Conservation (phyloP, 2,797 vertebrate genomes). For the Bothrops alternatus region DNA sequence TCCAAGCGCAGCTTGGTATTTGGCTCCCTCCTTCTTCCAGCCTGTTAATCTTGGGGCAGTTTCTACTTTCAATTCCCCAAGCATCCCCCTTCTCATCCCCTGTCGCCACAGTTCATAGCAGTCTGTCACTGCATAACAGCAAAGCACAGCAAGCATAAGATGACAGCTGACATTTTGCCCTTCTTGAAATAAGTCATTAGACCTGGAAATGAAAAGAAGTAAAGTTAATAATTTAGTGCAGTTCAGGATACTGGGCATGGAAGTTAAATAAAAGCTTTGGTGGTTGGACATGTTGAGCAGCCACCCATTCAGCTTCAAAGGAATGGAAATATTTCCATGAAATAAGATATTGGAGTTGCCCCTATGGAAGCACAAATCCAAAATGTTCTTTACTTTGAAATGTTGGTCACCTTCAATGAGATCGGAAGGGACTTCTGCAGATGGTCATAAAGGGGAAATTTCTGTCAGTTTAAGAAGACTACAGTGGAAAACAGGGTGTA, state of each 20-base stretch:
- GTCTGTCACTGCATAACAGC: not conserved
- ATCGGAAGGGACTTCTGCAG: not conserved
- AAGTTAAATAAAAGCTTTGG: not conserved
- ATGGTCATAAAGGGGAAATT: not conserved
- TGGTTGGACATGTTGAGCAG: not conserved
- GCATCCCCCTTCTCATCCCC: not conserved
- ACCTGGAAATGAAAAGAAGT: not conserved
- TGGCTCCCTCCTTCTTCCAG: not conserved
- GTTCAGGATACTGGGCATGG: not conserved
- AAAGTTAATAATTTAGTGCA: not conserved
- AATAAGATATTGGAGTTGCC: not conserved
- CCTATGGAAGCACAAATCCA: not conserved
- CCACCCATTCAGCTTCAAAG: not conserved
- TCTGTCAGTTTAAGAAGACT: not conserved
- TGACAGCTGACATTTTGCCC: not conserved
- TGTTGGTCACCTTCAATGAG: not conserved
- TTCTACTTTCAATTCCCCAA: not conserved
- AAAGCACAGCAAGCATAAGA: not conserved
- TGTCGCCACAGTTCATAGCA: not conserved
- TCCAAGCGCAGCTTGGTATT: not conserved
- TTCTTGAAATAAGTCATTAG: not conserved
- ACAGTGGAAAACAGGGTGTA: not conserved
- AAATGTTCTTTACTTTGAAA: not conserved
- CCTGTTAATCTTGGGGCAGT: not conserved
- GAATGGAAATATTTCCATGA: not conserved